A percentile compares a stretch with the other conserved stretches of the same genome.
Evolutionary conservation across 2,797 vertebrate species (phyloP).

Genomic region (Fundulus diaphanus): DNA sequence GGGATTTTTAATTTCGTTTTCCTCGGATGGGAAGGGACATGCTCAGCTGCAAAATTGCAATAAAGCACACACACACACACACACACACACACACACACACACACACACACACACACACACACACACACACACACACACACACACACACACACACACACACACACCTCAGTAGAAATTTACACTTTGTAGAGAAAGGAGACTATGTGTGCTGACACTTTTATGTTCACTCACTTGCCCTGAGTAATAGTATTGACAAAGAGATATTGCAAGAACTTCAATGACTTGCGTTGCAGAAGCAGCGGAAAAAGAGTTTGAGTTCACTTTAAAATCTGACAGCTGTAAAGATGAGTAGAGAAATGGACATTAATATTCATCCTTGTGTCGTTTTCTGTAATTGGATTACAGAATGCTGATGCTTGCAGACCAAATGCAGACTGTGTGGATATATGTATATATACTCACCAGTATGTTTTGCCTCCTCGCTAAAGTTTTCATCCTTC

Average conservation of each 20-base stretch:
- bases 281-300: slow-evolving; percentile 15
- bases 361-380: slow-evolving; percentile 41
- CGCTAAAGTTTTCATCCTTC: neutral
- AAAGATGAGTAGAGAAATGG: slow-evolving; percentile 11
- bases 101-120: too few relatives aligned
- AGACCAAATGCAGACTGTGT: neutral
- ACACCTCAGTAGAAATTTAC: neutral
- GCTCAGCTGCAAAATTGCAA: slow-evolving; percentile 8
- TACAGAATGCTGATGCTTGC: slow-evolving; percentile 16
- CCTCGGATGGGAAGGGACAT: slow-evolving; percentile 5
- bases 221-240: neutral
- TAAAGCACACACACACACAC: neutral
- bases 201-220: neutral
- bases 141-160: neutral
- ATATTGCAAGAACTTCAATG: slow-evolving; percentile 27
- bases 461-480: neutral
- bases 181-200: neutral
- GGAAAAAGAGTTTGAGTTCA: slow-evolving; percentile 8
- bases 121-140: too few relatives aligned
- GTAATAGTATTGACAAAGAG: slow-evolving; percentile 6
- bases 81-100: neutral
- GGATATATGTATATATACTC: neutral
- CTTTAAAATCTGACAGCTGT: slow-evolving; percentile 11
- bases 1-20: slow-evolving; percentile 15
- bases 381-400: slow-evolving; percentile 46